Base-by-base conservation (phyloP, 2,113 vertebrate species). In the Cottus gobio region DNA sequence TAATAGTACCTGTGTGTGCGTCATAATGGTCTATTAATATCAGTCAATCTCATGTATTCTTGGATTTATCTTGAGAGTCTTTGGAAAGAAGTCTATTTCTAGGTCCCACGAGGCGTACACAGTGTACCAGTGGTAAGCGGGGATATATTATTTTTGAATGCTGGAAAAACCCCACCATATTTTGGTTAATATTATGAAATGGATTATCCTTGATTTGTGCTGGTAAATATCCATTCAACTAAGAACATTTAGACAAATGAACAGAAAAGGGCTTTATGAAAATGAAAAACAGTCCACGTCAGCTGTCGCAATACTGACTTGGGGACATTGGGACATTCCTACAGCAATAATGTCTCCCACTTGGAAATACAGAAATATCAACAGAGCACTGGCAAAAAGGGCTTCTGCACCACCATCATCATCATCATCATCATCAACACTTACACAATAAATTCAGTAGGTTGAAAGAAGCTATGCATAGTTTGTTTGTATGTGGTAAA, bases 1-100 rank as follows among this genome's bases (percentile, higher is more conserved):
- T 85, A 83, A 71, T 46, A 18, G 37, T 46, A 88, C 84, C 80
- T 84, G 85, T 63, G 58, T 71, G 74, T 50, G 31, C 56, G 64
- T 20, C 3, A 5, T 37, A 57, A 62, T 24, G 48, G 34, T 74
- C 76, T 86, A 85, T 84, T 83, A 79, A 82, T 87, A 81, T 65
- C 72, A 79, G 56, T 85, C 73, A 80, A 56, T 81, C 69, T 67
- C 56, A 42, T n/a, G 22, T 64, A 57, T 56, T 54, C 12, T 61
- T 50, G 13, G 46, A 81, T 80, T 83, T 22, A 71, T 70, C 68
- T 50, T 71, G 57, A 75, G 74, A 78, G 24, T 42, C n/a, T 82
- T 77, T 68, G 48, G 46, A 71, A 77, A 75, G 52, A 77, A 75
- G 44, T 75, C 16, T 16, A 7, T 72, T 44, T 71, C 48, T 56